Evolutionary conservation across 2,888 invertebrate genomes (phyloP).

Genomic region (Cantharis rustica): DNA sequence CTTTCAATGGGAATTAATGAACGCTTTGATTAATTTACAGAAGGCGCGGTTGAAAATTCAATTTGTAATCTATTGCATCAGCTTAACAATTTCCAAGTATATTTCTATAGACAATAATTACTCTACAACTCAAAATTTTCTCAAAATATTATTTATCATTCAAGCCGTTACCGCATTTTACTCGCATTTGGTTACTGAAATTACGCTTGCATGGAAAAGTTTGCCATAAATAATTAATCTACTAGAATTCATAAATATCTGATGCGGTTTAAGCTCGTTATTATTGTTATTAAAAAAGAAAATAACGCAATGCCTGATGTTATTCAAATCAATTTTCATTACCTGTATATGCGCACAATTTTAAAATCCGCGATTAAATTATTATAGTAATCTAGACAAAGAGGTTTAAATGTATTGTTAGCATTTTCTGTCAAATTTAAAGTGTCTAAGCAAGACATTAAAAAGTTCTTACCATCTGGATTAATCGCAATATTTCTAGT

Average conservation of each 20-base stretch:
- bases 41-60: slow-evolving; percentile 25
- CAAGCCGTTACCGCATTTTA: neutral
- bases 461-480: neutral
- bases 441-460: neutral
- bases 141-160: neutral
- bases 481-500: neutral
- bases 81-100: slow-evolving; percentile 2
- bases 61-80: slow-evolving; percentile 21
- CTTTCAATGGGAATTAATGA: slow-evolving; percentile 20
- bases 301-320: neutral
- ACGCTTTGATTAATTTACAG: slow-evolving; percentile 9
- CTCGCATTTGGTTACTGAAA: neutral
- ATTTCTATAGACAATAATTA: neutral
- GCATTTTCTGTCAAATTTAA: neutral
- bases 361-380: neutral
- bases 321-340: neutral
- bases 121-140: neutral
- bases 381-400: neutral
- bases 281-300: neutral
- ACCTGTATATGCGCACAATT: neutral
- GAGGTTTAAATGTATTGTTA: neutral
- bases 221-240: neutral
- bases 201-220: neutral
- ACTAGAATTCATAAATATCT: neutral
- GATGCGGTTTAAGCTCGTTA: neutral